Evolutionary conservation across 2,888 invertebrate species (phyloP).

Genomic region (Ecliptopera silaceata): DNA sequence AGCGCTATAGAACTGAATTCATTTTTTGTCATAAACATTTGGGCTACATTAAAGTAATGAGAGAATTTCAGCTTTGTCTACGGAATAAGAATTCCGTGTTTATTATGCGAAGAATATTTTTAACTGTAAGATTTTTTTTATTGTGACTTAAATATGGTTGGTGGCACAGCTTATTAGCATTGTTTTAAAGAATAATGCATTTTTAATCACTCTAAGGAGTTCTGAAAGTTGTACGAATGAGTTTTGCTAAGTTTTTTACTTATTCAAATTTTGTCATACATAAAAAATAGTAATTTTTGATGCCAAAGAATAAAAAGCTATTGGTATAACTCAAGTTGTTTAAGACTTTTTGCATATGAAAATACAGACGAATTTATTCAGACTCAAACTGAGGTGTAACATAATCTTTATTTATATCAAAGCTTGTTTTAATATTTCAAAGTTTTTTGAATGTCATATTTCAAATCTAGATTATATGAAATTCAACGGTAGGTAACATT

Average conservation of each 20-base stretch:
- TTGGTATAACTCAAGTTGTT: no score
- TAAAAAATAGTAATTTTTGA: not conserved
- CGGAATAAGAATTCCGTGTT: slow-evolving; percentile 28
- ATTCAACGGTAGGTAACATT: no score
- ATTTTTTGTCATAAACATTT: slow-evolving; percentile 35
- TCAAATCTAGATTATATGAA: no score
- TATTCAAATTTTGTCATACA: not conserved
- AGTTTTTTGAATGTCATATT: no score
- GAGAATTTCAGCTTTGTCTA: slow-evolving; percentile 42
- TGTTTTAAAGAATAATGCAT: slow-evolving; percentile 5
- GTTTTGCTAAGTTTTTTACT: not conserved
- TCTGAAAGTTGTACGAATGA: slow-evolving; percentile 21
- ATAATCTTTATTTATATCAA: no score
- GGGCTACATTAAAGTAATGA: slow-evolving; percentile 46
- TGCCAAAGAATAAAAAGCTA: not conserved
- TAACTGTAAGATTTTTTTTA: slow-evolving; percentile 17
- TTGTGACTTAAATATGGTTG: not conserved
- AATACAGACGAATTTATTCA: no score
- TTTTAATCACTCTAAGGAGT: slow-evolving; percentile 2
- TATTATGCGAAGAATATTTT: slow-evolving; percentile 29
- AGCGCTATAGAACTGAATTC: slow-evolving; percentile 29
- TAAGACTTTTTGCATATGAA: no score
- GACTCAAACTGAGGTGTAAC: no score
- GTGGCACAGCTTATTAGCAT: slow-evolving; percentile 1
- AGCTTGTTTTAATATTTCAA: no score